phyloP scores from a whole-genome alignment of 2,797 vertebrate genomes.

The Danio tinwini region DNA sequence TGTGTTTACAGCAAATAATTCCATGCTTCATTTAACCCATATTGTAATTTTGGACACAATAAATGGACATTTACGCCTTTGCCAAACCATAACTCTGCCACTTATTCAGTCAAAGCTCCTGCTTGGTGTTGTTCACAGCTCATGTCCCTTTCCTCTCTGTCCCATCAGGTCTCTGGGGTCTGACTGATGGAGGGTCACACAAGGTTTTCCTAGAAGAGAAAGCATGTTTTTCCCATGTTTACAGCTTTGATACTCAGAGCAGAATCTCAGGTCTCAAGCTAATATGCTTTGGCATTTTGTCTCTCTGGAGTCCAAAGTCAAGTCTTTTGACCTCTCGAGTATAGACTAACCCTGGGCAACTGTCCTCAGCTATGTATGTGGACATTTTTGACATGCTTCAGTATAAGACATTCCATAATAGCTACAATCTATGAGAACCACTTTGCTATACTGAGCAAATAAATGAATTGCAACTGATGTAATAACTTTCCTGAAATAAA shows the following conservation, averaged over 20 bases:
- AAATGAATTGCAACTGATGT: neutral
- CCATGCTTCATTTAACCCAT: neutral
- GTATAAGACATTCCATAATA: constrained; percentile 18
- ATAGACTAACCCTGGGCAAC: constrained; percentile 12
- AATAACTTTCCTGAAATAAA: neutral
- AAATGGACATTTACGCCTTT: neutral
- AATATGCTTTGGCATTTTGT: constrained; percentile 31
- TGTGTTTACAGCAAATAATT: neutral
- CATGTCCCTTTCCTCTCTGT: neutral
- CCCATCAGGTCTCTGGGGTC: constrained; percentile 17
- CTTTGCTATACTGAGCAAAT: neutral
- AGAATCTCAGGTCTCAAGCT: constrained; percentile 38
- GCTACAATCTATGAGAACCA: constrained; percentile 3
- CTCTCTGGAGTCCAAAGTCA: constrained; percentile 20
- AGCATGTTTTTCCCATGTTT: constrained; percentile 45
- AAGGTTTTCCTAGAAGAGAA: constrained; percentile 12
- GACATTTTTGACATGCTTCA: constrained; percentile 19
- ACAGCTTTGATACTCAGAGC: constrained; percentile 15
- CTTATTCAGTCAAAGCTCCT: neutral
- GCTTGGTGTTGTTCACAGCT: neutral
- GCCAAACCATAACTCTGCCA: neutral
- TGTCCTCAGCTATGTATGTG: neutral
- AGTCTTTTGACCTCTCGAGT: constrained; percentile 1
- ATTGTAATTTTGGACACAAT: neutral
- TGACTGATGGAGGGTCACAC: constrained; percentile 28